Conservation (phyloP, 2,113 vertebrate genomes). For the Polypterus bichir region DNA sequence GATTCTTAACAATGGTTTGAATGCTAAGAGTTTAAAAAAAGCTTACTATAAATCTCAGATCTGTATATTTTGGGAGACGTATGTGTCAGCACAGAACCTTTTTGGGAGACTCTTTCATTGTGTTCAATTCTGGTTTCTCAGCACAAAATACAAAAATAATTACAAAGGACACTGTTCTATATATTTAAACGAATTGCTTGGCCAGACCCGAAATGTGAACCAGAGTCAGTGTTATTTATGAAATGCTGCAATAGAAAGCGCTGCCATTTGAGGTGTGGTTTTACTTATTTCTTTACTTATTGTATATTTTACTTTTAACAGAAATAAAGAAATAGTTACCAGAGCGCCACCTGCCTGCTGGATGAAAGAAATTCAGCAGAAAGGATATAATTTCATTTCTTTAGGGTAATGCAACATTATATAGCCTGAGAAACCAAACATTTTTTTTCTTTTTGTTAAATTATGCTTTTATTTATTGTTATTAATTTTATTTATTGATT, state of each 20-base stretch:
- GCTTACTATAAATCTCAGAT: constrained; percentile 66
- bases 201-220: constrained; percentile 28
- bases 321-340: no score
- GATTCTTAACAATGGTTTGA: constrained; percentile 60
- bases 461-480: constrained; percentile 61
- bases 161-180: constrained; percentile 30
- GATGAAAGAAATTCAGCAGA: constrained; percentile 46
- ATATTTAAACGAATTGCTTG: constrained; percentile 34
- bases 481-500: constrained; percentile 51
- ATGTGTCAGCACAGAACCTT: constrained; percentile 53
- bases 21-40: constrained; percentile 54
- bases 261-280: no score
- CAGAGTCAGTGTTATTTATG: constrained; percentile 36
- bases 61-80: constrained; percentile 58
- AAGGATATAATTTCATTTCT: constrained; percentile 48
- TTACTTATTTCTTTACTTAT: no score
- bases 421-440: constrained; percentile 59
- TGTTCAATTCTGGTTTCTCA: constrained; percentile 59
- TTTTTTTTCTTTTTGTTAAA: constrained; percentile 44
- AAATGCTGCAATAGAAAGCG: no score
- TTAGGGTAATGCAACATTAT: constrained; percentile 38
- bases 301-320: no score
- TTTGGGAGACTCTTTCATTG: constrained; percentile 42
- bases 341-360: constrained; percentile 40
- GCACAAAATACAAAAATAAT: constrained; percentile 44